phyloP scores from a whole-genome alignment of 2,797 vertebrate species.

The Urosaurus nigricauda region DNA sequence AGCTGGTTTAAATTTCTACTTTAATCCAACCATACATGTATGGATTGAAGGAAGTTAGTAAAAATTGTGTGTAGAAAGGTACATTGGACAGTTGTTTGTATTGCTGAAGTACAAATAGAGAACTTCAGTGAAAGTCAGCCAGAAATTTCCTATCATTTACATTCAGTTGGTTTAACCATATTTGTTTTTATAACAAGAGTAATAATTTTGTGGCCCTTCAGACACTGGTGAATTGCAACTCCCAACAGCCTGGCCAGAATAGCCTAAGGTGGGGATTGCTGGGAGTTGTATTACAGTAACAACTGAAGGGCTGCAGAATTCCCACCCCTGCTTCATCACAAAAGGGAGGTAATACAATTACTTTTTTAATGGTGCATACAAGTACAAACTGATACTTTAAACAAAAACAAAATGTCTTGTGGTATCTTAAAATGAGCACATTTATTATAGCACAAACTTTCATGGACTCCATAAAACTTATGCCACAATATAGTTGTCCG shows the following conservation, averaged over 20 bases:
- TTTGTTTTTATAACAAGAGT: not conserved
- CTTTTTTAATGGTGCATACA: not conserved
- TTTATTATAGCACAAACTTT: no score
- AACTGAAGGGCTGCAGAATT: no score
- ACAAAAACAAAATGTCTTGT: not conserved
- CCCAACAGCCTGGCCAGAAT: no score
- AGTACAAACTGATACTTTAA: not conserved
- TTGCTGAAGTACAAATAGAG: not conserved
- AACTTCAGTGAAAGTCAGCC: not conserved
- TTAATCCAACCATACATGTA: not conserved
- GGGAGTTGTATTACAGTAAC: no score
- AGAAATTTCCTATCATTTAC: not conserved
- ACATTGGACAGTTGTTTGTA: not conserved
- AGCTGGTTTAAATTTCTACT: not conserved
- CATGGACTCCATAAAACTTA: not conserved
- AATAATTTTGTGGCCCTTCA: no score
- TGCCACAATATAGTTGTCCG: not conserved
- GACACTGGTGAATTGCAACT: no score
- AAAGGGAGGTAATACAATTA: not conserved
- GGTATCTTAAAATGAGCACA: no score
- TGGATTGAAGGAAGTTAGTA: no score
- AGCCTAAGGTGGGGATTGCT: no score
- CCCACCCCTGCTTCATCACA: no score
- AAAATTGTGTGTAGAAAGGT: not conserved
- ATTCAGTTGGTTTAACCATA: not conserved